phyloP scores from a whole-genome alignment of 2,113 vertebrate species.

The Gopherus evgoodei region DNA sequence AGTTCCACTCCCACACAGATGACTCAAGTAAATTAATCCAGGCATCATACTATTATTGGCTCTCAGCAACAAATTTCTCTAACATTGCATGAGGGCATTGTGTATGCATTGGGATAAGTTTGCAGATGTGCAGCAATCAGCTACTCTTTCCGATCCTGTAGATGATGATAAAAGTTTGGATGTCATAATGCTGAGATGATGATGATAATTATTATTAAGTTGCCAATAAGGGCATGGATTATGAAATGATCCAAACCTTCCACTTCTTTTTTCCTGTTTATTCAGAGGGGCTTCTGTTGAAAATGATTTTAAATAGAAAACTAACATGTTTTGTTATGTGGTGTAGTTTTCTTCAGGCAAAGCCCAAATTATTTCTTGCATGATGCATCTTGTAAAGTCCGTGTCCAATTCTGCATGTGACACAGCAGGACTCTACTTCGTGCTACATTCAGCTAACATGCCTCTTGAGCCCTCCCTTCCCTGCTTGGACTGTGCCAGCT shows the following conservation, averaged over 20 bases:
- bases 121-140: not conserved
- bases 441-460: not conserved
- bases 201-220: not conserved
- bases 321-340: not conserved
- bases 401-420: not conserved
- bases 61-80: not conserved
- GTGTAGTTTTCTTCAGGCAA: rapidly evolving
- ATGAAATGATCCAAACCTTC: rapidly evolving
- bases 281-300: not conserved
- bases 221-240: rapidly evolving
- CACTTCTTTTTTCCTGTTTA: not conserved
- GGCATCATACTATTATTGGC: not conserved
- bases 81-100: rapidly evolving
- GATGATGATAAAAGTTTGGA: not conserved
- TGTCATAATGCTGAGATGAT: not conserved
- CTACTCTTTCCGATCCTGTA: not conserved
- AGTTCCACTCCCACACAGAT: not conserved
- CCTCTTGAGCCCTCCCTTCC: not conserved
- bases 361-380: not conserved
- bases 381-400: not conserved
- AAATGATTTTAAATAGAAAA: not conserved
- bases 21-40: not conserved
- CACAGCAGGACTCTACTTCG: not conserved
- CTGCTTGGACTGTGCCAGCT: not conserved
- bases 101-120: not conserved